A percentile compares a stretch with the other conserved stretches of the same genome.
These are phyloP conservation scores for Pseudorectes ferrugineus DNA, from an alignment of 2,113 vertebrate genomes.

Conservation along the genomic window DNA sequence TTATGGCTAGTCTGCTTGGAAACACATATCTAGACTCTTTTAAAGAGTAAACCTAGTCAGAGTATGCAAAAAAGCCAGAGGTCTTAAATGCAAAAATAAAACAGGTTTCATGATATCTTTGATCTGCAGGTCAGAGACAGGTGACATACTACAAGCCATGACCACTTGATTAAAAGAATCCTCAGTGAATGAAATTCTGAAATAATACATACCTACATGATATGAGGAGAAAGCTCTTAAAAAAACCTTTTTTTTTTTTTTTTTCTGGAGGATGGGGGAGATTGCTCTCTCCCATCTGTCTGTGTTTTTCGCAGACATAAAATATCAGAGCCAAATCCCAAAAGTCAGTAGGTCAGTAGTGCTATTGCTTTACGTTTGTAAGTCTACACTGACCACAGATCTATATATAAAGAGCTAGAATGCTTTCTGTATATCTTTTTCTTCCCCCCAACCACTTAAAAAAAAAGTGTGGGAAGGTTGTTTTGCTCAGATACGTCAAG, in stretches of 20 bases:
- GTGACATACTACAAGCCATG: not conserved
- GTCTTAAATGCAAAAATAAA: not conserved
- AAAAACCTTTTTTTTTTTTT: not conserved
- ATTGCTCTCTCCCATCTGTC: not conserved
- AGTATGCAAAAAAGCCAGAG: not conserved
- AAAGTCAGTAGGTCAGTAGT: not conserved
- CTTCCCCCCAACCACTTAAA: not conserved
- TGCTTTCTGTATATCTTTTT: not conserved
- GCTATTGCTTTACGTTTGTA: not conserved
- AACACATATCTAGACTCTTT: not conserved
- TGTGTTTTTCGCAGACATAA: not conserved
- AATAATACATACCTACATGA: not conserved
- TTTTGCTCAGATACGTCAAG: not conserved
- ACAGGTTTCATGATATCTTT: not conserved
- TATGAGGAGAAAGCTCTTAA: not conserved
- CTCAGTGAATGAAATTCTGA: not conserved
- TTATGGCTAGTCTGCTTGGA: not conserved
- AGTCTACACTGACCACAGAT: not conserved
- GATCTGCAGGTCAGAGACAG: not conserved
- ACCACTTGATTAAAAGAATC: not conserved
- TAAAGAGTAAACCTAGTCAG: not conserved
- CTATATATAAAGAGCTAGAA: not conserved
- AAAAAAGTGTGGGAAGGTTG: not conserved
- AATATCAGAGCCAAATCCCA: not conserved
- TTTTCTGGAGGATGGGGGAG: fast-evolving